Conservation (phyloP, 2,113 vertebrate genomes). For the Romanogobio albipinnatus region DNA sequence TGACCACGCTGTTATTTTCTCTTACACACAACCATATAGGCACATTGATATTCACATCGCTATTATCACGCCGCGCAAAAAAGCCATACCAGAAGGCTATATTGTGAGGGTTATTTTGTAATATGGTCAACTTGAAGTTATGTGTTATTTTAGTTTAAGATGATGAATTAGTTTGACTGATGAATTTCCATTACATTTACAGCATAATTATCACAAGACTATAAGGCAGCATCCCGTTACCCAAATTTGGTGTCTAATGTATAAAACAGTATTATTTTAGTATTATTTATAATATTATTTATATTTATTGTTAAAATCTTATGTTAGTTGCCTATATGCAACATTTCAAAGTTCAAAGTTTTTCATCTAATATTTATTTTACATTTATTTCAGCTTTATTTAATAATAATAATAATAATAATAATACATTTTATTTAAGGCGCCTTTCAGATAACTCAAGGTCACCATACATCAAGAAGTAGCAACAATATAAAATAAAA, state of each 20-base stretch:
- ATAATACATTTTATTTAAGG: not conserved
- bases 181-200: not conserved
- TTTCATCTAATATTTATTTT: not conserved
- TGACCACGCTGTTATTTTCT: conserved; percentile 28
- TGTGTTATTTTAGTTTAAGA: not conserved
- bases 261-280: not conserved
- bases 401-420: not conserved
- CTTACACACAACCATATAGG: not conserved
- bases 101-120: not conserved
- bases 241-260: not conserved
- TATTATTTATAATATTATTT: not conserved
- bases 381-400: not conserved
- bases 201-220: not conserved
- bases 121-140: not conserved
- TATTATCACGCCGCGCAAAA: not conserved
- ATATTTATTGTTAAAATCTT: not conserved
- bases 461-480: too few relatives aligned
- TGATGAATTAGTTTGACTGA: not conserved
- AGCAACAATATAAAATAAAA: too few relatives aligned
- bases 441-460: too few relatives aligned
- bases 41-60: not conserved
- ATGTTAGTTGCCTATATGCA: too few relatives aligned
- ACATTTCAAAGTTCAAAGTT: too few relatives aligned
- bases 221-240: not conserved
- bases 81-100: not conserved